Conservation (phyloP, 2,113 vertebrate genomes). For the Picathartes gymnocephalus region DNA sequence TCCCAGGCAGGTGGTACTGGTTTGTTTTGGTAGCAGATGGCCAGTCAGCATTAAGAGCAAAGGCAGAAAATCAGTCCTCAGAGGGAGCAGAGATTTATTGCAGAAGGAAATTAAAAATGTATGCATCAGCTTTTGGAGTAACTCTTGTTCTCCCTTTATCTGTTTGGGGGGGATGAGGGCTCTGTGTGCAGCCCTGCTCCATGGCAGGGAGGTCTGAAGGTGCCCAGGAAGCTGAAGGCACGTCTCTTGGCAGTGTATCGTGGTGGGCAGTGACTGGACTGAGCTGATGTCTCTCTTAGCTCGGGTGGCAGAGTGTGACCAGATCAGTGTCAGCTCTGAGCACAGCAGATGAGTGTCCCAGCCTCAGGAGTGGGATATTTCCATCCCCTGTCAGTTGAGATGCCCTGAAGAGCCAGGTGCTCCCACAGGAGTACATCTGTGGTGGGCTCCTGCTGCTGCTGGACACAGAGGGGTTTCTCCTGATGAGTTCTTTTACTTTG, state of each 20-base stretch:
- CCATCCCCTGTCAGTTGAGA: rapidly evolving
- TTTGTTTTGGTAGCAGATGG: neutral
- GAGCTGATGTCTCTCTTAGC: neutral
- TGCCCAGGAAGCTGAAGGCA: neutral
- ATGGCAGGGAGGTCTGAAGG: neutral
- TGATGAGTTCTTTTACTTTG: neutral
- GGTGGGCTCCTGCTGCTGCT: neutral
- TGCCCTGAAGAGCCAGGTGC: rapidly evolving
- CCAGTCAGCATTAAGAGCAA: neutral
- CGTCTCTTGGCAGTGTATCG: rapidly evolving
- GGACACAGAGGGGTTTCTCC: neutral
- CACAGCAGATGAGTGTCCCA: neutral
- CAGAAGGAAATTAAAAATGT: neutral
- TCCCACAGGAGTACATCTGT: rapidly evolving
- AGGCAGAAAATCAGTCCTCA: neutral
- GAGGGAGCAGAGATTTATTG: neutral
- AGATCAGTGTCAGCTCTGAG: neutral
- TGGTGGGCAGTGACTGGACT: rapidly evolving
- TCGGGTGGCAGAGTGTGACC: neutral
- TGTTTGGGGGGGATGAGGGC: neutral
- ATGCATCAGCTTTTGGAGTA: neutral
- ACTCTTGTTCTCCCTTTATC: neutral
- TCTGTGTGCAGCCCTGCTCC: neutral
- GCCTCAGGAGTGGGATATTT: neutral
- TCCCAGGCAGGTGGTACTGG: neutral